Base-by-base conservation (phyloP, 2,888 invertebrate genomes). In the Pollenia griseotomentosa region DNA sequence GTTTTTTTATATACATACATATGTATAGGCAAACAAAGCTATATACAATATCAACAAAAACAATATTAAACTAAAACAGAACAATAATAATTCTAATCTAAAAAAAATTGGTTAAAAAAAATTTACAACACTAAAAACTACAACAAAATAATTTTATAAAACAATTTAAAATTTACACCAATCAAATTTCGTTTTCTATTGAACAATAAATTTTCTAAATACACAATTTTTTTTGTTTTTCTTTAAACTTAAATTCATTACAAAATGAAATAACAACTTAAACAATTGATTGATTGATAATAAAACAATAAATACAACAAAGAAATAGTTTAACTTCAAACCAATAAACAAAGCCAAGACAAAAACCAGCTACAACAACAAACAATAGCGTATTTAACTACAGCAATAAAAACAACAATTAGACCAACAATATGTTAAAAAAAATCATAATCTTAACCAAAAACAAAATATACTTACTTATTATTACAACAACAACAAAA, bases 81-180 rank as follows among this genome's bases (percentile, higher is more conserved):
- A 89, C 89, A 88, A 88, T 85, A 85, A 79, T 65, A 86, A 88
- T 55, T 44, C 55, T 74, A 86, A 74, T 16, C 19, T 33, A 33
- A 33, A 33, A 33, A 33, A 33, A 86, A 88, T 88, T 88, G 87
- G 84, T 87, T 88, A 88, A 85, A 75, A 78, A 59, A 73, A 83
- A 85, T 83, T 82, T 81, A 77, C 65, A 79, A 81, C 19, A 71
- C 75, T 14, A 79, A 51, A 61, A 33, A 53, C 8, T n/a, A 51
- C 51, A 48, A 57, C 42, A 53, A 53, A 42, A 63, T 42, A 46
- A 57, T 78, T 11, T 14, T 65, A 65, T 44, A 46, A 6, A 74
- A 66, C 23, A 73, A 23, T 33, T 33, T 33, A 33, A 82, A 83
- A 51, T 46, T 80, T 79, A 80, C 63, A 75, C 53, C 40, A 81